phyloP scores from a whole-genome alignment of 1,140 invertebrate genomes.

The Neodiprion lecontei region DNA sequence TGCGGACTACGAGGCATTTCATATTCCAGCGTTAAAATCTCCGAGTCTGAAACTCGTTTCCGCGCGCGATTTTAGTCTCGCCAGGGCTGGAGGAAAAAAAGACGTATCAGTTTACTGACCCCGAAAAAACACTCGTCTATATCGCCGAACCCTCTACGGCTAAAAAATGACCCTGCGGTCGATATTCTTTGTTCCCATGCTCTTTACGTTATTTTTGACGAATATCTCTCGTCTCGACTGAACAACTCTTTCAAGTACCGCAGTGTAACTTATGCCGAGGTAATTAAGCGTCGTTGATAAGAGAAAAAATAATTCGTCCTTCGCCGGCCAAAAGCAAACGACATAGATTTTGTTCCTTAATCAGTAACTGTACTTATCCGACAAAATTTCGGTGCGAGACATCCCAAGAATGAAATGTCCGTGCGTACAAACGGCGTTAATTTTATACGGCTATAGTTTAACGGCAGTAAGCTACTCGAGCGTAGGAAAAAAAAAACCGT shows the following conservation, averaged over 20 bases:
- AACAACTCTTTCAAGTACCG: not conserved
- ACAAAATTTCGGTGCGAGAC: not conserved
- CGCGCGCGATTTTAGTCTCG: conserved; percentile 30
- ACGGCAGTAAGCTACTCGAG: not conserved
- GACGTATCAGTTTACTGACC: conserved; percentile 42
- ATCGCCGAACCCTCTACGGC: not conserved
- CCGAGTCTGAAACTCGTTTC: conserved; percentile 26
- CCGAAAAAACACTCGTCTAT: not conserved
- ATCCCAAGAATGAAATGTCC: not conserved
- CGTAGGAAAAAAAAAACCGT: conserved; percentile 50
- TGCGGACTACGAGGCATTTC: not conserved
- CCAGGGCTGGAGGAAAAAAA: conserved; percentile 42
- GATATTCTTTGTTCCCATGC: not conserved
- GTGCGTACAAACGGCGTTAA: not conserved
- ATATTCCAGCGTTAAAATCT: conserved; percentile 42
- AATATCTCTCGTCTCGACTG: too few species aligned
- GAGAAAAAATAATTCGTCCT: not conserved
- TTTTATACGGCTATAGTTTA: not conserved
- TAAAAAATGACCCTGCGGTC: not conserved
- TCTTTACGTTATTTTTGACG: not conserved
- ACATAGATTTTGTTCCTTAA: not conserved
- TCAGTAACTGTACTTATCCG: not conserved
- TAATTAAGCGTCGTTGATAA: not conserved
- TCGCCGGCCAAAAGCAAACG: too few species aligned
- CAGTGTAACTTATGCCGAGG: not conserved